These are phyloP conservation scores for Podarcis muralis DNA, from an alignment of 2,113 vertebrate genomes.

Conservation along the genomic window DNA sequence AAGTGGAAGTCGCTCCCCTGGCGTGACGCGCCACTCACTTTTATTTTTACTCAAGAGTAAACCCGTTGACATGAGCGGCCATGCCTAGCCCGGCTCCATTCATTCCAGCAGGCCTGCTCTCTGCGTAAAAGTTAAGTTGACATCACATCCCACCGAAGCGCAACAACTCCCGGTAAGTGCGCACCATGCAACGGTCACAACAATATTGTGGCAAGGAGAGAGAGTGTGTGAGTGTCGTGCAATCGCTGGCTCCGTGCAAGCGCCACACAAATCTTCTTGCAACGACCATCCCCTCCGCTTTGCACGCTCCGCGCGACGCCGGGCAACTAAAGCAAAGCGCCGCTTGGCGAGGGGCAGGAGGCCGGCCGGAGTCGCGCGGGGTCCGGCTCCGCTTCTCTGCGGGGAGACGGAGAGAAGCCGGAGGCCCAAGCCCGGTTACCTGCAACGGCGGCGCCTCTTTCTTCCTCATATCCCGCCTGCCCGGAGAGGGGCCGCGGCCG, in stretches of 20 bases:
- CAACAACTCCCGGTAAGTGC: neutral
- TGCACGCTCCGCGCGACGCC: neutral
- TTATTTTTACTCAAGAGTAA: neutral
- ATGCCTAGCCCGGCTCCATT: no score
- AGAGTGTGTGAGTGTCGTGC: no score
- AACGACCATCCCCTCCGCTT: neutral
- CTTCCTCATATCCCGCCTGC: neutral
- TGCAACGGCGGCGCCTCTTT: neutral
- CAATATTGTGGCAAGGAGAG: neutral
- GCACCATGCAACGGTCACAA: neutral
- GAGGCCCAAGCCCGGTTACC: constrained; percentile 1
- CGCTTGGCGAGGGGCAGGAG: neutral
- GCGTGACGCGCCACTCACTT: no score
- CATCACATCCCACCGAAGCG: no score
- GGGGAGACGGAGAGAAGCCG: no score
- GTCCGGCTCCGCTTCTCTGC: neutral
- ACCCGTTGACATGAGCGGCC: no score
- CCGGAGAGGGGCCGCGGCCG: neutral
- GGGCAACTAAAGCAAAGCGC: no score
- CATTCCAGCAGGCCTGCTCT: no score
- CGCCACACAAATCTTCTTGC: neutral
- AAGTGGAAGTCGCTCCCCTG: no score
- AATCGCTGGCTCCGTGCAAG: neutral
- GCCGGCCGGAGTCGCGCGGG: neutral
- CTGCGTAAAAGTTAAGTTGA: no score